These are phyloP conservation scores for Sisor rabdophorus DNA, from an alignment of 2,113 vertebrate genomes.

Conservation along the genomic window DNA sequence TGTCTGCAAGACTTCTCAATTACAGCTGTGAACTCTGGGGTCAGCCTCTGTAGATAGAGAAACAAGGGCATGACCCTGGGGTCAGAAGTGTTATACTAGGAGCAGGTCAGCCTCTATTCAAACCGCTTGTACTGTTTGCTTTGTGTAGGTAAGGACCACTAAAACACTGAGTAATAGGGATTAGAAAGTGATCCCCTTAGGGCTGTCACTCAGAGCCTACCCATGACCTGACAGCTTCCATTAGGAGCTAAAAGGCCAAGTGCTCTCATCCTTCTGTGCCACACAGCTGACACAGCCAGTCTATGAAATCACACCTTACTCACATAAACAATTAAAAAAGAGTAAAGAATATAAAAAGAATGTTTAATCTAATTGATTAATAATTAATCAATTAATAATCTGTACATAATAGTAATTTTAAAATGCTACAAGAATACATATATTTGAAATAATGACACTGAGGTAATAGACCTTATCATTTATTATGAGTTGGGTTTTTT, in stretches of 20 bases:
- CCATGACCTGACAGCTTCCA: conserved; percentile 61
- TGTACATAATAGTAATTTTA: neutral
- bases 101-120: conserved; percentile 78
- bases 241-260: conserved; percentile 59
- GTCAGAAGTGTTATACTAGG: conserved; percentile 83
- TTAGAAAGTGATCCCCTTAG: conserved; percentile 74
- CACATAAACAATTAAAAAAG: neutral
- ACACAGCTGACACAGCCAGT: neutral
- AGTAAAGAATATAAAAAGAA: too few relatives aligned
- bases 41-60: conserved; percentile 80
- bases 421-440: neutral
- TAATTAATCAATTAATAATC: too few relatives aligned
- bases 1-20: conserved; percentile 85
- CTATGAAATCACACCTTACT: neutral
- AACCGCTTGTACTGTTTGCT: conserved; percentile 81
- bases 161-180: conserved; percentile 76
- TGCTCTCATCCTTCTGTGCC: conserved; percentile 29
- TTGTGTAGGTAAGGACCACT: conserved; percentile 77
- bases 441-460: neutral
- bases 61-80: conserved; percentile 85
- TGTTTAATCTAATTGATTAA: too few relatives aligned
- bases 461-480: neutral
- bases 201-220: conserved; percentile 69
- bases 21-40: conserved; percentile 79
- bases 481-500: neutral